Conservation (phyloP, 2,797 vertebrate species). For the Catamblyrhynchus diadema region DNA sequence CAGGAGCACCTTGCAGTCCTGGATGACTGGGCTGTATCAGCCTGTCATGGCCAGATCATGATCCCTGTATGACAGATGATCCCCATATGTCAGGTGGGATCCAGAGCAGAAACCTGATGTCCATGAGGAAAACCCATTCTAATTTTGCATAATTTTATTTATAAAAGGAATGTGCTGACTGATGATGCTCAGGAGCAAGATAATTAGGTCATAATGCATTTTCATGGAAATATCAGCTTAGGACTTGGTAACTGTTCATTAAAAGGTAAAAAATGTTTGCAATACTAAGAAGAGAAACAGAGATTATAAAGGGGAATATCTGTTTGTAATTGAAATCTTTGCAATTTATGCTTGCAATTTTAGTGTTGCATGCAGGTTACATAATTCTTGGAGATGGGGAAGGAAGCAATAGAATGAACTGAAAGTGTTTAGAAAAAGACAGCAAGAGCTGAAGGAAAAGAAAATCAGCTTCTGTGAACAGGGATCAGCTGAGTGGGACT, state of each 20-base stretch:
- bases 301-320: not conserved
- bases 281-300: not conserved
- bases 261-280: not conserved
- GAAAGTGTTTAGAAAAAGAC: not conserved
- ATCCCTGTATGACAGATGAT: accelerated
- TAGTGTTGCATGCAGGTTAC: not conserved
- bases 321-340: not conserved
- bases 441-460: not conserved
- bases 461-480: not conserved
- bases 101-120: not conserved
- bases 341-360: not conserved
- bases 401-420: not conserved
- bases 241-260: not conserved
- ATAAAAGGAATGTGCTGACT: not conserved
- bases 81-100: accelerated
- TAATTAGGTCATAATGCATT: not conserved
- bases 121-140: not conserved
- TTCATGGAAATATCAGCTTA: not conserved
- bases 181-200: not conserved
- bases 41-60: not conserved
- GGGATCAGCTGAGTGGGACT: not conserved
- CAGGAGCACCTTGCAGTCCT: not conserved
- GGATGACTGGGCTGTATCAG: not conserved
- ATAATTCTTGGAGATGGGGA: not conserved
- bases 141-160: not conserved